Conservation (phyloP, 2,113 vertebrate species). For the Trichechus manatus region DNA sequence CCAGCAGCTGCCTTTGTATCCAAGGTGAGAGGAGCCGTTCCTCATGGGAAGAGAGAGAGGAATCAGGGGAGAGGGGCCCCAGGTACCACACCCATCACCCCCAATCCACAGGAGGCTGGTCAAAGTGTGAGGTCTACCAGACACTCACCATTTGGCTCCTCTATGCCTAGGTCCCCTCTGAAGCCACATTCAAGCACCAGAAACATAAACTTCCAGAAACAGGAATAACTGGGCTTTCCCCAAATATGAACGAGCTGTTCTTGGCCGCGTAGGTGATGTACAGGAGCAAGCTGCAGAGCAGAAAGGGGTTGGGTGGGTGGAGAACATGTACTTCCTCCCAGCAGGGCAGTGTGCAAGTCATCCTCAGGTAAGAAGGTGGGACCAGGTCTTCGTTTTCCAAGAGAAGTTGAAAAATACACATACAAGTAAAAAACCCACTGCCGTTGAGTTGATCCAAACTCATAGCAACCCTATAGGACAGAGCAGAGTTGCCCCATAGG, state of each 20-base stretch:
- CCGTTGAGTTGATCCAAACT: no score
- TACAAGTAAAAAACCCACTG: background rate
- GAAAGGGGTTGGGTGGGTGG: fast-evolving
- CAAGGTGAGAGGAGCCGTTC: background rate
- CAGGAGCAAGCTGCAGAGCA: background rate
- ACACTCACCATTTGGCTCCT: no score
- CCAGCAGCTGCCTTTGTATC: background rate
- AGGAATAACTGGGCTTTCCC: background rate
- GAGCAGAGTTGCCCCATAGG: no score
- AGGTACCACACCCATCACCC: background rate
- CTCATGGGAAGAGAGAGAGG: background rate
- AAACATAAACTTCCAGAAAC: background rate
- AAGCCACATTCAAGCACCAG: background rate
- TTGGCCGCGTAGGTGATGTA: background rate
- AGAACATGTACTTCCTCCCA: background rate
- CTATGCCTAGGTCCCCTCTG: no score
- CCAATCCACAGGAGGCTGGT: background rate
- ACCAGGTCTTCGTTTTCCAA: background rate
- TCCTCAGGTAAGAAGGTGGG: background rate
- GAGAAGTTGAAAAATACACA: background rate
- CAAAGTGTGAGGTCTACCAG: background rate
- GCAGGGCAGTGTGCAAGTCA: background rate
- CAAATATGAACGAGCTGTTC: background rate
- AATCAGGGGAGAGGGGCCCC: background rate
- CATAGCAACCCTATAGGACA: no score